Percentiles rank a stretch among this genome's conserved stretches.
Conservation (phyloP, 2,113 vertebrate species). For the Danionella cerebrum region DNA sequence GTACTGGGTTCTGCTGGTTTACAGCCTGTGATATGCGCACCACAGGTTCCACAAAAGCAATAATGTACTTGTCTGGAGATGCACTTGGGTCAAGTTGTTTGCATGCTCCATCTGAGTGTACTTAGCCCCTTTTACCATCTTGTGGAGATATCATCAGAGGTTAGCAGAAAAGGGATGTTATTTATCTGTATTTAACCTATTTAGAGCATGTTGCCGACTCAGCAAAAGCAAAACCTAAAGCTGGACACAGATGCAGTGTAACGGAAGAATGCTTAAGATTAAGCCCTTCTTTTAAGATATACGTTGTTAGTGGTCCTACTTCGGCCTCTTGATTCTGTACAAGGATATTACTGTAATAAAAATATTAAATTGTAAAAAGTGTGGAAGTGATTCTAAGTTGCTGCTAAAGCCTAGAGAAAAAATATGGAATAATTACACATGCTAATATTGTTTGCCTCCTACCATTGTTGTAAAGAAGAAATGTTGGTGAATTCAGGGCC, state of each 20-base stretch:
- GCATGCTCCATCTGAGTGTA: slow-evolving; percentile 28
- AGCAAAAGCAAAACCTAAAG: not conserved
- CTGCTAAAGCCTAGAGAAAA: not conserved
- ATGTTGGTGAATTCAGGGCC: no score
- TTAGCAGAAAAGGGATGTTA: not conserved
- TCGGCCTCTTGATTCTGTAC: no score
- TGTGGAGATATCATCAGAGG: slow-evolving; percentile 11
- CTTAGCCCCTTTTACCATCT: slow-evolving; percentile 20
- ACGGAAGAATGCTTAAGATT: slow-evolving; percentile 31
- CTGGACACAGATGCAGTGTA: not conserved
- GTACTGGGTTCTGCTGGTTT: no score
- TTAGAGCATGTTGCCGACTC: not conserved
- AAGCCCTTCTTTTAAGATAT: not conserved
- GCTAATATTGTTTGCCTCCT: no score
- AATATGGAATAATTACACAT: no score
- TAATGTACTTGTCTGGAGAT: not conserved
- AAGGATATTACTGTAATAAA: no score
- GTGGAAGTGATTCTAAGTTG: not conserved
- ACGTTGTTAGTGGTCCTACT: not conserved
- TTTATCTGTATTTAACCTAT: slow-evolving; percentile 18
- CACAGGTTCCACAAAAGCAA: not conserved
- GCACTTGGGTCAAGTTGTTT: slow-evolving; percentile 29
- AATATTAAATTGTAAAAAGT: no score
- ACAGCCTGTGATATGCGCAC: no score
- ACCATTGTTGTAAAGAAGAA: no score